These are phyloP conservation scores for Irena cyanogastra DNA, from an alignment of 2,113 vertebrate species.

Conservation along the genomic window DNA sequence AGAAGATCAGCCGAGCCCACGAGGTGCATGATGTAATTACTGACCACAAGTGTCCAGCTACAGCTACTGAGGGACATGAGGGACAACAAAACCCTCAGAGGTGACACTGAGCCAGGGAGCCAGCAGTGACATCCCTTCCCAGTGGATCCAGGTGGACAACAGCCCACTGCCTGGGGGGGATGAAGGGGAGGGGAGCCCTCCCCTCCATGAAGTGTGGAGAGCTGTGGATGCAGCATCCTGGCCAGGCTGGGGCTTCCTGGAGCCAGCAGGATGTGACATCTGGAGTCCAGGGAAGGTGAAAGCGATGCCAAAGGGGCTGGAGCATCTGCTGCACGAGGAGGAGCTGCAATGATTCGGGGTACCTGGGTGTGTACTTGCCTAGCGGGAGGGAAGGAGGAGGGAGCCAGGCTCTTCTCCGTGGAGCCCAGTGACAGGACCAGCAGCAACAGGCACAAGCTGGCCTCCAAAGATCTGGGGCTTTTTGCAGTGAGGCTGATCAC, in stretches of 20 bases:
- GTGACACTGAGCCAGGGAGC: background rate
- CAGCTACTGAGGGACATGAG: background rate
- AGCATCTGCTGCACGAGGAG: background rate
- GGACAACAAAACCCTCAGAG: background rate
- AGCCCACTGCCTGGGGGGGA: background rate
- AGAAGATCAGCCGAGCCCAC: fast-evolving
- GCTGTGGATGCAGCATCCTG: background rate
- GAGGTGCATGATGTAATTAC: background rate
- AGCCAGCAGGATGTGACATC: fast-evolving
- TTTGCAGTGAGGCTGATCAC: background rate
- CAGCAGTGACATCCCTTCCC: background rate
- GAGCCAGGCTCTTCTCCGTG: background rate
- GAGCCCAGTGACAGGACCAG: background rate
- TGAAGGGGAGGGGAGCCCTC: background rate
- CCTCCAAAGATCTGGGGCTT: background rate
- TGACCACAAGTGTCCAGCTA: background rate
- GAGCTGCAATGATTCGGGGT: background rate
- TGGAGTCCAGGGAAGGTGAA: background rate
- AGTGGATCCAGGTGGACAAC: background rate
- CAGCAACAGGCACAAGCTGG: background rate
- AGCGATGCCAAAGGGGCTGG: background rate
- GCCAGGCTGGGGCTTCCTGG: background rate
- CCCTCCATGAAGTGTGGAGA: fast-evolving
- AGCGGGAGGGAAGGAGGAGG: background rate
- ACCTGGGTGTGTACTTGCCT: fast-evolving